Evolutionary conservation across 2,888 invertebrate species (phyloP).

Genomic region (Sarcophaga variegata): DNA sequence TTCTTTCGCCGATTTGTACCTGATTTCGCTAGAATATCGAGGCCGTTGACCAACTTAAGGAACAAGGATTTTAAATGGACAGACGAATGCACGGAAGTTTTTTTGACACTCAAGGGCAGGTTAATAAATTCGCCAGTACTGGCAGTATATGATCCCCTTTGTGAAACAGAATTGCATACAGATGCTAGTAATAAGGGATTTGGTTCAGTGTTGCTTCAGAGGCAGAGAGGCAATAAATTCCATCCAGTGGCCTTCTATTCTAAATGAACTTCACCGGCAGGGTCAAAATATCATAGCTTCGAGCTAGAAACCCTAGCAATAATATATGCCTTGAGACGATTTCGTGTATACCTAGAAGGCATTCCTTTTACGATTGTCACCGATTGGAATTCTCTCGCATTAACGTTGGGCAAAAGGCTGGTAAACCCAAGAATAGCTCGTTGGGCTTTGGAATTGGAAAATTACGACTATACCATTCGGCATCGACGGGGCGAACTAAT

Average conservation of each 20-base stretch:
- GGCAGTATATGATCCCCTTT: no score
- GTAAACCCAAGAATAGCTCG: constrained; percentile 23
- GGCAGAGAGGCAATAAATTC: not conserved
- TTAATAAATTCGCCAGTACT: not conserved
- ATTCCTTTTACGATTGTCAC: no score
- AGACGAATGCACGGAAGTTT: not conserved
- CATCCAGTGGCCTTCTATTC: no score
- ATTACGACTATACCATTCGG: constrained; percentile 39
- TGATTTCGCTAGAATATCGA: not conserved
- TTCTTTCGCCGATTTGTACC: no score
- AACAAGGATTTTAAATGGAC: not conserved
- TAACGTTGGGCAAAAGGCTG: constrained; percentile 15
- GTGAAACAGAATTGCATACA: not conserved
- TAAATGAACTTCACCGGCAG: no score
- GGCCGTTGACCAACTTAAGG: not conserved
- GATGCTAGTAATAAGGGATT: not conserved
- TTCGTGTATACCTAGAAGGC: no score
- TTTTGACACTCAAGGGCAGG: not conserved
- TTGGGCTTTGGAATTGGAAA: constrained; percentile 49
- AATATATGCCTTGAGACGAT: no score
- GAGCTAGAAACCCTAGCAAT: no score
- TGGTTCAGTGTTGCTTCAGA: not conserved
- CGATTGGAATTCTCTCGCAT: not conserved
- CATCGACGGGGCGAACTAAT: constrained; percentile 3
- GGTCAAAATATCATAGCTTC: no score